Percentiles rank a stretch among this genome's conserved stretches.
Evolutionary conservation across 1,140 invertebrate genomes (phyloP).

Genomic region (Popillia japonica): DNA sequence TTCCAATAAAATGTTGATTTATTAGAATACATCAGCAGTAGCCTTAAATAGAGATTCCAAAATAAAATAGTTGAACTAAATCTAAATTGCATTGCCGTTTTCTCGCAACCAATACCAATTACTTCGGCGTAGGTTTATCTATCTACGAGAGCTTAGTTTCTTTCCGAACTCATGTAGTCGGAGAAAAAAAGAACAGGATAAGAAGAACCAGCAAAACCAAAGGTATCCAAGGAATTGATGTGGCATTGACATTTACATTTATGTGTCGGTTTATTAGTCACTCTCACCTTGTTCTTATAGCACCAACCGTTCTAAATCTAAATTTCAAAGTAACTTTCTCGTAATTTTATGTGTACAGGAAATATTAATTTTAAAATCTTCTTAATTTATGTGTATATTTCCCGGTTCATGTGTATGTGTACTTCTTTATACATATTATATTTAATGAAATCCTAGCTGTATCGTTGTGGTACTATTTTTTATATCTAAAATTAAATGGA

Average conservation of each 20-base stretch:
- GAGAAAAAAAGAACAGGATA: neutral
- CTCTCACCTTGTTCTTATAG: slow-evolving; percentile 26
- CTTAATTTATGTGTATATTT: slow-evolving; percentile 24
- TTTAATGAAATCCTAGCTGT: slow-evolving; percentile 13
- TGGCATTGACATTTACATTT: slow-evolving; percentile 35
- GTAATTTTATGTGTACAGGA: slow-evolving; percentile 35
- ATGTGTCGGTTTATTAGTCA: slow-evolving; percentile 29
- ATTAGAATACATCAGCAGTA: neutral
- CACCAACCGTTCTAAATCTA: slow-evolving; percentile 26
- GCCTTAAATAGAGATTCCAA: neutral
- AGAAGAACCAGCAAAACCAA: slow-evolving; percentile 5
- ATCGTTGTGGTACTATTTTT: neutral
- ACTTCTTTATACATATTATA: slow-evolving; percentile 20
- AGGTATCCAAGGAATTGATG: slow-evolving; percentile 4
- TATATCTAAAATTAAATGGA: slow-evolving; percentile 6
- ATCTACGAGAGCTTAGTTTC: neutral
- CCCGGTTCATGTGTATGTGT: neutral
- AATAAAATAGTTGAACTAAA: slow-evolving; percentile 9
- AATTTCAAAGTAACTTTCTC: slow-evolving; percentile 34
- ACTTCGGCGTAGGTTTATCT: slow-evolving; percentile 18
- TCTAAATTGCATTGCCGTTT: neutral
- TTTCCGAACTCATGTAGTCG: slow-evolving; percentile 16
- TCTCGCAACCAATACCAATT: slow-evolving; percentile 13
- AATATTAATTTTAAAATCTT: slow-evolving; percentile 34
- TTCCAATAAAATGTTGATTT: slow-evolving; percentile 19